These are phyloP conservation scores for Xerus inauris DNA, from an alignment of 2,113 vertebrate species.

Conservation along the genomic window DNA sequence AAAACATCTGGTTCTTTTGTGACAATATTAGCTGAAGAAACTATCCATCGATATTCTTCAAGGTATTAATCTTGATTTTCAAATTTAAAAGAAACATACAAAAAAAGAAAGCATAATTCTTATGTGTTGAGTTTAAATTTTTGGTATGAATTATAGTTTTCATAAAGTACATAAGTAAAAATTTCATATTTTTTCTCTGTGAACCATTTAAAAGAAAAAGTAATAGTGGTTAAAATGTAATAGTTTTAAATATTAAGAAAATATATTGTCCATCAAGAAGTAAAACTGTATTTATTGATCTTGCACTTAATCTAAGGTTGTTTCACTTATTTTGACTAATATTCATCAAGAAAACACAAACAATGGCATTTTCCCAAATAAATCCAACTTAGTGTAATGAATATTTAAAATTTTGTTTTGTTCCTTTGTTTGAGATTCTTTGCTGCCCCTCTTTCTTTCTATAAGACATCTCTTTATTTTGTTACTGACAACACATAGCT, in stretches of 20 bases:
- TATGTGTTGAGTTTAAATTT: neutral
- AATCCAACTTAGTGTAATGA: neutral
- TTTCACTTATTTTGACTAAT: constrained; percentile 12
- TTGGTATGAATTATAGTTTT: neutral
- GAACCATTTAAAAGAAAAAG: constrained; percentile 10
- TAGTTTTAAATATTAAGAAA: constrained; percentile 24
- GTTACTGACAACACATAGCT: constrained; percentile 6
- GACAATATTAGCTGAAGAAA: neutral
- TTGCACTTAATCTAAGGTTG: neutral
- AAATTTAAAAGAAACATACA: neutral
- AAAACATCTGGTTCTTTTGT: neutral
- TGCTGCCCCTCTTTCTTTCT: neutral
- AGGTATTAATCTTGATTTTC: neutral
- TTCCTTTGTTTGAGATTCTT: neutral
- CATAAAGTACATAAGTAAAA: neutral
- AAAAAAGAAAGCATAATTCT: neutral
- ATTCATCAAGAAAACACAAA: neutral
- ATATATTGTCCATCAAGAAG: neutral
- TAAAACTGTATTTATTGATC: neutral
- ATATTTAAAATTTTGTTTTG: constrained; percentile 50
- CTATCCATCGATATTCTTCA: neutral
- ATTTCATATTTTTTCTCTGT: neutral
- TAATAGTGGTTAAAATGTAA: neutral
- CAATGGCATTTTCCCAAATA: neutral
- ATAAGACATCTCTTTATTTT: neutral